These are phyloP conservation scores for Apotomis turbidana DNA, from an alignment of 2,888 invertebrate species.

Conservation along the genomic window DNA sequence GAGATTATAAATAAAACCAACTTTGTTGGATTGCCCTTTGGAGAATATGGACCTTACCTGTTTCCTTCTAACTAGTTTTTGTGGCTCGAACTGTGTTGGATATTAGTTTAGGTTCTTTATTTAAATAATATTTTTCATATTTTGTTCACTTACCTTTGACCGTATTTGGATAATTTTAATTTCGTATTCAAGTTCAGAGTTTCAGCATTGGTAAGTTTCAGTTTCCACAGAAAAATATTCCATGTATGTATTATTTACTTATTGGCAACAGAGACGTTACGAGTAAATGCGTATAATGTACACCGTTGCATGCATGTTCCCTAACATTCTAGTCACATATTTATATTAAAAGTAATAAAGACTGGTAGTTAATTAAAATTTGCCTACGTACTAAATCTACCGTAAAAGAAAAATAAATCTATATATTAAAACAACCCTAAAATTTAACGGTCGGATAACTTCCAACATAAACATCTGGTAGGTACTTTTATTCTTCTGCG, in stretches of 20 bases:
- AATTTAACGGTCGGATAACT: conserved; percentile 36
- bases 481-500: conserved; percentile 40
- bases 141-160: too few relatives aligned
- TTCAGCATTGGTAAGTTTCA: too few relatives aligned
- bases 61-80: conserved; percentile 7
- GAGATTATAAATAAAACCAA: conserved; percentile 35
- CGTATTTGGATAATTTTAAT: too few relatives aligned
- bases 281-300: too few relatives aligned
- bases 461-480: conserved; percentile 38
- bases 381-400: conserved; percentile 26
- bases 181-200: too few relatives aligned
- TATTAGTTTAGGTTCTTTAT: background rate
- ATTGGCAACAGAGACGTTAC: too few relatives aligned
- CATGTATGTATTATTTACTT: too few relatives aligned
- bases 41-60: conserved; percentile 25
- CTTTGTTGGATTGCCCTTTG: conserved; percentile 20
- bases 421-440: conserved; percentile 36
- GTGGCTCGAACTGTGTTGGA: background rate
- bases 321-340: too few relatives aligned
- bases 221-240: too few relatives aligned
- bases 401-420: conserved; percentile 28
- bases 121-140: background rate
- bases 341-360: background rate
- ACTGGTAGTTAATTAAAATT: conserved; percentile 15
- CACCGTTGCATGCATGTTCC: too few relatives aligned